phyloP scores from a whole-genome alignment of 2,113 vertebrate genomes.

The Spheniscus mendiculus region DNA sequence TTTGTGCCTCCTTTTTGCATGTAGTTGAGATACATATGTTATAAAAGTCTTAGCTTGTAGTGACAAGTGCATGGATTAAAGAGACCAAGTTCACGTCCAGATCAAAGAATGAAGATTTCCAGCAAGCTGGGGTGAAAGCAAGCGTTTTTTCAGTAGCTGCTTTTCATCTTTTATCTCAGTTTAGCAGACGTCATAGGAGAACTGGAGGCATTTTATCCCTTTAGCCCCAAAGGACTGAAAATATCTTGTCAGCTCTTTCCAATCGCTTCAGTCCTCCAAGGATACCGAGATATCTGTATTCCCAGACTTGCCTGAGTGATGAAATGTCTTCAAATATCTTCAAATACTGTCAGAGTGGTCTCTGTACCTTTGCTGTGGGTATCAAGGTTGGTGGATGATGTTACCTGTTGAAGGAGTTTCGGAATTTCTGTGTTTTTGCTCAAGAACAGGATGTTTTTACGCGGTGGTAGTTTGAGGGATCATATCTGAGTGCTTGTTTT shows the following conservation, averaged over 20 bases:
- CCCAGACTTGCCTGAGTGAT: neutral
- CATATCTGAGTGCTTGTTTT: neutral
- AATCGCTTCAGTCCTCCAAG: neutral
- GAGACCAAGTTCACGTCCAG: neutral
- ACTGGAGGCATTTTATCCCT: neutral
- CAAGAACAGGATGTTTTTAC: neutral
- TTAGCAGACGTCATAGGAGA: neutral
- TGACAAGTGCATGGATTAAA: neutral
- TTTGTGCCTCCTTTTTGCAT: neutral
- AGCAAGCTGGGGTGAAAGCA: neutral
- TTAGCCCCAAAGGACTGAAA: neutral
- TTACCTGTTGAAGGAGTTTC: neutral
- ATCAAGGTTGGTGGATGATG: neutral
- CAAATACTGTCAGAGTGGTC: neutral
- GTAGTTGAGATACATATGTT: neutral
- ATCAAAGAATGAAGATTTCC: neutral
- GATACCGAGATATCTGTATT: fast-evolving
- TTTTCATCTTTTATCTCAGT: neutral
- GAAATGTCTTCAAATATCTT: neutral
- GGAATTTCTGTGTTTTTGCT: neutral
- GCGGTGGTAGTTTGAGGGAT: neutral
- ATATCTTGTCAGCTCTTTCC: neutral
- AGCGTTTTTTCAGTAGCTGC: neutral
- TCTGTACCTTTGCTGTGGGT: neutral
- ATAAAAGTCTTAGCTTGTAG: neutral